These are phyloP conservation scores for Perizoma affinitatum DNA, from an alignment of 2,888 invertebrate species.

Conservation along the genomic window DNA sequence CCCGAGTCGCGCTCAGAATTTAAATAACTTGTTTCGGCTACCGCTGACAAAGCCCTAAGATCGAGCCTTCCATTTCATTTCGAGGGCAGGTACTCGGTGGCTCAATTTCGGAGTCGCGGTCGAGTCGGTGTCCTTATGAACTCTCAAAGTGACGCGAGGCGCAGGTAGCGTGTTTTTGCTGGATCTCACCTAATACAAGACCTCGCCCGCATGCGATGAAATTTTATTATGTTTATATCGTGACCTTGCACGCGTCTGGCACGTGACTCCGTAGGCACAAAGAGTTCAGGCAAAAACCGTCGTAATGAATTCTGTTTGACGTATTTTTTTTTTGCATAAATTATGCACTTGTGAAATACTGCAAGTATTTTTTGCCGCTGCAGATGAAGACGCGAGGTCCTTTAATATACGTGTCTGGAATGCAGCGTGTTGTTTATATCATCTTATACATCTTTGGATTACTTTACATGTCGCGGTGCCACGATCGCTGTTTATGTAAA, in stretches of 20 bases:
- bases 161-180: conserved; percentile 79
- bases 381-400: conserved; percentile 52
- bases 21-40: conserved; percentile 80
- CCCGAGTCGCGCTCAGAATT: conserved; percentile 65
- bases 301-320: conserved; percentile 26
- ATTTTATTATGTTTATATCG: conserved; percentile 58
- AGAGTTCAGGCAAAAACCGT: conserved; percentile 26
- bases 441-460: conserved; percentile 50
- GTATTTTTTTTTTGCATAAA: conserved; percentile 35
- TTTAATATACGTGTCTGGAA: conserved; percentile 51
- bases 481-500: conserved; percentile 59
- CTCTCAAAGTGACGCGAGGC: conserved; percentile 59
- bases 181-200: conserved; percentile 66
- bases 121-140: conserved; percentile 55
- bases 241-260: conserved; percentile 61
- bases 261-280: conserved; percentile 48
- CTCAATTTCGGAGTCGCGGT: conserved; percentile 53
- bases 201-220: conserved; percentile 33
- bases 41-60: conserved; percentile 70
- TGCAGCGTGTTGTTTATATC: conserved; percentile 48
- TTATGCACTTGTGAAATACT: conserved; percentile 39
- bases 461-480: conserved; percentile 48
- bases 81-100: conserved; percentile 40
- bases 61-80: conserved; percentile 60
- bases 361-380: conserved; percentile 44